Conservation (phyloP, 2,797 vertebrate species). For the Stomatorhinus walkeri region DNA sequence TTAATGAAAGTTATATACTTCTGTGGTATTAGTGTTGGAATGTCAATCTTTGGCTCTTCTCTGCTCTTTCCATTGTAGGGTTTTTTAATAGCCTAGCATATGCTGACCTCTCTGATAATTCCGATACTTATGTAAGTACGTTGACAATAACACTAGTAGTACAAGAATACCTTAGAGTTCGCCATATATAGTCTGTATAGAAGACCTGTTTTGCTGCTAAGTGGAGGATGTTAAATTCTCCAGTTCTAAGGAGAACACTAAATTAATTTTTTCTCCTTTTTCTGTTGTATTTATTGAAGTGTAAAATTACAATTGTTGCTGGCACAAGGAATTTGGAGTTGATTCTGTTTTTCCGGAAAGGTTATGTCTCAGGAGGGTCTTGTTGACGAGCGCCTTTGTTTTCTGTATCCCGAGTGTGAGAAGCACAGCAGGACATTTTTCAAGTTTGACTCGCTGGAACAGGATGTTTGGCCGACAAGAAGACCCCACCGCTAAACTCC, state of each 20-base stretch:
- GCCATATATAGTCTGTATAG: background rate
- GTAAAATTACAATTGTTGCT: slow-evolving; percentile 6
- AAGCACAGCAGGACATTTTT: slow-evolving; percentile 30
- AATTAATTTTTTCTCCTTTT: background rate
- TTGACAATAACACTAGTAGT: background rate
- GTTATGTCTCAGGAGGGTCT: slow-evolving; percentile 18
- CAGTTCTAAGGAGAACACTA: background rate
- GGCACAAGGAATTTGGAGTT: slow-evolving; percentile 22
- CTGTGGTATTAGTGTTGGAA: background rate
- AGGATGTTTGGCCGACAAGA: slow-evolving; percentile 20
- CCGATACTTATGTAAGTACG: background rate
- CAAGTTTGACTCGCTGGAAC: slow-evolving; percentile 27
- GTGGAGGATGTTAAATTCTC: background rate
- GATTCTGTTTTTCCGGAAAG: slow-evolving; percentile 16
- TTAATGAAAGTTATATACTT: background rate
- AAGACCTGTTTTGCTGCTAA: background rate
- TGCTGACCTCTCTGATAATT: background rate
- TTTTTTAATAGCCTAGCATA: background rate
- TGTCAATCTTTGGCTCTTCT: background rate
- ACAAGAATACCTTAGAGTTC: background rate
- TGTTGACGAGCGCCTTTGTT: slow-evolving; percentile 4
- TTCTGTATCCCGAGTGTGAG: background rate
- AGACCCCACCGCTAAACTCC: slow-evolving; percentile 7
- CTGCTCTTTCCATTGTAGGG: background rate
- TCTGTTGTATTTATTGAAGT: background rate